Percentiles rank a stretch among this genome's conserved stretches.
phyloP scores from a whole-genome alignment of 1,140 invertebrate species.

The Arion vulgaris region DNA sequence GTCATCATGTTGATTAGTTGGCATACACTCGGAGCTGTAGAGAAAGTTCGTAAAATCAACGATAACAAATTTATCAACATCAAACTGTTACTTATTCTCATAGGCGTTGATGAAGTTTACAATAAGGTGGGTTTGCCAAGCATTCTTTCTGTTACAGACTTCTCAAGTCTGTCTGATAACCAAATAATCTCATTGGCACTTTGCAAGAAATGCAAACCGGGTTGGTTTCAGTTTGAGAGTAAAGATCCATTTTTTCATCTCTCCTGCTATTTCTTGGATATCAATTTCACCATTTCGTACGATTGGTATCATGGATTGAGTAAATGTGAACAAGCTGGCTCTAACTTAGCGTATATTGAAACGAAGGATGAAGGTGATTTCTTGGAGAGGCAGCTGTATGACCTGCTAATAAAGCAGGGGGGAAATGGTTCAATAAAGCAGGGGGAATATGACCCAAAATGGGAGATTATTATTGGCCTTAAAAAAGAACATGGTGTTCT shows the following conservation, averaged over 20 bases:
- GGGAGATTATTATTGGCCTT: not conserved
- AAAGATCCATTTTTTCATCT: not conserved
- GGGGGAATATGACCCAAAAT: not conserved
- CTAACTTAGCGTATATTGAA: not conserved
- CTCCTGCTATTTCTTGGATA: not conserved
- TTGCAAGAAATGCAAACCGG: not conserved
- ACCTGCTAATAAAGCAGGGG: not conserved
- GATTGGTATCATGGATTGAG: not conserved
- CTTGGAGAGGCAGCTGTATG: not conserved
- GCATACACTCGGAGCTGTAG: not conserved
- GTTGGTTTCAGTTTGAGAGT: not conserved
- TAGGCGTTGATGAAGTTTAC: not conserved
- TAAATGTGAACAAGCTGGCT: not conserved
- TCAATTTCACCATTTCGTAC: not conserved
- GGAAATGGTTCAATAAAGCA: not conserved
- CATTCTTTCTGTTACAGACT: not conserved
- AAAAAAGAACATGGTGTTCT: not conserved
- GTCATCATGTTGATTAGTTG: not conserved
- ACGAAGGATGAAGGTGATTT: not conserved
- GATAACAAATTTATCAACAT: not conserved
- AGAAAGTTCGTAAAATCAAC: not conserved
- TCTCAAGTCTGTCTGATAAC: not conserved
- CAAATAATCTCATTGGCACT: not conserved
- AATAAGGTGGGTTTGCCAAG: not conserved
- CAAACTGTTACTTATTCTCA: not conserved